Percentiles rank a stretch among this genome's conserved stretches.
phyloP scores from a whole-genome alignment of 2,888 invertebrate species.

The Catocala nupta region DNA sequence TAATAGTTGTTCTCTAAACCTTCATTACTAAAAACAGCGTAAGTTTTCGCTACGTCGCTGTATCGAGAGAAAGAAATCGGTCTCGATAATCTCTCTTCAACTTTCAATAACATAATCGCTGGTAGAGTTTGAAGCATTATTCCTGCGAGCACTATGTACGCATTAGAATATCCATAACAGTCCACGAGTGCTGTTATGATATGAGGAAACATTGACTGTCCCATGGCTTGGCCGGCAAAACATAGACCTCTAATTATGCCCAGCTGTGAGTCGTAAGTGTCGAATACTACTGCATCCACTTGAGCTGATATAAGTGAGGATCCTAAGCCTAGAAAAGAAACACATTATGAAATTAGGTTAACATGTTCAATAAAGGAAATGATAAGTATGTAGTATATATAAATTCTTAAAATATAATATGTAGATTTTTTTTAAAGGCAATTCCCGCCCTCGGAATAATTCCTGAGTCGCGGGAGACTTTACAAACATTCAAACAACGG shows the following conservation, averaged over 20 bases:
- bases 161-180: constrained; percentile 71
- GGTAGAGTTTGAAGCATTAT: constrained; percentile 80
- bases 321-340: constrained; percentile 74
- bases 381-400: too few species aligned
- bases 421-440: too few species aligned
- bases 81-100: constrained; percentile 64
- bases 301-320: constrained; percentile 81
- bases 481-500: too few species aligned
- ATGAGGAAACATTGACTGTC: constrained; percentile 80
- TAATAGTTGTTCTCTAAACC: constrained; percentile 62
- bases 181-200: constrained; percentile 75
- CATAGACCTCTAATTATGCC: constrained; percentile 74
- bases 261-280: constrained; percentile 79
- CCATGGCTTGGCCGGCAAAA: constrained; percentile 80
- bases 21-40: constrained; percentile 75
- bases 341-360: too few species aligned
- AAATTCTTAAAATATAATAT: too few species aligned
- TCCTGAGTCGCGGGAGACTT: too few species aligned
- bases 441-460: too few species aligned
- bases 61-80: constrained; percentile 74
- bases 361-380: too few species aligned
- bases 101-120: constrained; percentile 73
- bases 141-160: constrained; percentile 74
- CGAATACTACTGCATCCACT: constrained; percentile 81
- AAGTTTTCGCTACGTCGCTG: constrained; percentile 75